Evolutionary conservation across 2,797 vertebrate genomes (phyloP), one percentile per base, ranked within the genome.

Genomic region (Smutsia gigantea): DNA sequence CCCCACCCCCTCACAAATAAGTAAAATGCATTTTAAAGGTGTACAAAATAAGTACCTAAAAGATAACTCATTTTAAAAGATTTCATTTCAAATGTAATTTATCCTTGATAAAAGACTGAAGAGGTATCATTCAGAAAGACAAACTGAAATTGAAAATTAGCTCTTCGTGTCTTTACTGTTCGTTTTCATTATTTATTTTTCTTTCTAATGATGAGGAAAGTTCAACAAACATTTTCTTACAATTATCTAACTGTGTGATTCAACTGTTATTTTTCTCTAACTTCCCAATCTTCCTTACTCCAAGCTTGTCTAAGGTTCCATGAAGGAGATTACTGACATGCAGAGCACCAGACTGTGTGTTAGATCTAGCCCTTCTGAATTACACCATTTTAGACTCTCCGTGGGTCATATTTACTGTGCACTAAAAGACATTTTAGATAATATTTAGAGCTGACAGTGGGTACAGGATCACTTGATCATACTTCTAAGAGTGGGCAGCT

Each of bases 1-100:
- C 63, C 82, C 87, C 64, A 89, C 88, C 61, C 77, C 61, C 25
- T 94, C 95, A 98, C 98, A 98, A 97, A 97, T 97, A 98, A 97
- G 96, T 97, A 98, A 98, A 98, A 98, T 97, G 96, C 95, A 98
- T 98, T 98, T 96, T 98, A 98, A 98, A 98, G 97, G 97, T 98
- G 94, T 97, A 95, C 97, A 98, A 97, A 98, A 98, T 98, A 98
- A 98, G 97, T 98, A 97, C 96, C 97, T 97, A 93, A 98, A 98
- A 98, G 98, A 98, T 97, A 98, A 98, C 94, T 98, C 97, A 98
- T 98, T 12, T 98, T 98, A 96, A 98, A 98, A 98, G 97, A 98
- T 98, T 98, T 97, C 97, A 98, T 98, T 98, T 98, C 98, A 98
- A 98, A 98, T 98, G 97, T 96, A 98, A 98, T 98, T 98, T 98